Percentiles rank a stretch among this genome's conserved stretches.
phyloP scores from a whole-genome alignment of 2,888 invertebrate species.

The Dinocampus coccinellae region DNA sequence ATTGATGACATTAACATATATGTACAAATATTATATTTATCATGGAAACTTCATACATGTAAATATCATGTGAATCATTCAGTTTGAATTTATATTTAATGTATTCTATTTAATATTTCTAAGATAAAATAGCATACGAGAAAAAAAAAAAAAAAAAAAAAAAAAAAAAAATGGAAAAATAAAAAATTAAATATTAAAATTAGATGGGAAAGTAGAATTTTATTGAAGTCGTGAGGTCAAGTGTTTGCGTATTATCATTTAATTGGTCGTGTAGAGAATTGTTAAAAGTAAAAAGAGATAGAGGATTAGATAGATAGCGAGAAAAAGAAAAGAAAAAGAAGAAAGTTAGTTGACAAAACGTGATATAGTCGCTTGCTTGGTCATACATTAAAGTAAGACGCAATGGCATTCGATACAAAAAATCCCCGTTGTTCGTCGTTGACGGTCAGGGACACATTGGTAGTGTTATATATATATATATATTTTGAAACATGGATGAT shows the following conservation, averaged over 20 bases:
- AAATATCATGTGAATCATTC: not conserved
- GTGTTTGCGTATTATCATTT: not conserved
- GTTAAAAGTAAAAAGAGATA: not conserved
- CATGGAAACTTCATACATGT: not conserved
- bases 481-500: not conserved
- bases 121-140: too few relatives aligned
- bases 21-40: not conserved
- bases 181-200: not conserved
- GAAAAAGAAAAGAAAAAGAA: not conserved
- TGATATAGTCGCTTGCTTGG: not conserved
- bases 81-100: not conserved
- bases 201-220: not conserved
- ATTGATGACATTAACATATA: too few relatives aligned
- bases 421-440: not conserved
- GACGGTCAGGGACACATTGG: conserved; percentile 1
- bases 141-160: not conserved
- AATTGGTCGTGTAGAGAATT: not conserved
- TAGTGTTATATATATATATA: not conserved
- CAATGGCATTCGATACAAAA: not conserved
- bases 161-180: too few relatives aligned
- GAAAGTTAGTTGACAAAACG: not conserved
- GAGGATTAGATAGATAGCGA: too few relatives aligned
- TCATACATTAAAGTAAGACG: not conserved
- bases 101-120: not conserved
- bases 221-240: not conserved